Evolutionary conservation across 2,113 vertebrate genomes (phyloP), one percentile per base, ranked within the genome.

Genomic region (Crotalus helleri): DNA sequence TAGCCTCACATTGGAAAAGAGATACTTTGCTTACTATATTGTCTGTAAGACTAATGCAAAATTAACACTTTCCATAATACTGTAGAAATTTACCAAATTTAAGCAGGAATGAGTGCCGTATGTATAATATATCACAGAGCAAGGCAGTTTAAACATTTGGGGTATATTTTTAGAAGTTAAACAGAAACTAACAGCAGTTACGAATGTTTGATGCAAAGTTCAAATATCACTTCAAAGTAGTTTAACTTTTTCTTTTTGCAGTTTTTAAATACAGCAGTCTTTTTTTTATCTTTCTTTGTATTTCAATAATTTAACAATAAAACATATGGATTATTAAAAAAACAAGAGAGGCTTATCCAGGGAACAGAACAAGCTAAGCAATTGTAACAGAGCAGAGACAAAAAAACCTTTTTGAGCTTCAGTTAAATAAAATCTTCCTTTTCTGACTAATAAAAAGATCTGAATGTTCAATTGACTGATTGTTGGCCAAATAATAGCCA

Each of bases 401-500:
- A 46, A 90, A 19, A 4, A 21, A 19, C 7, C 7, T 95, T 92
- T 26, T 57, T 17, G 9, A 26, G 33, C n/a, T 44, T 91, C 7
- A 24, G 29, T 54, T 12, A 81, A 81, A 81, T 24, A 51, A 53
- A 21, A 51, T 55, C 21, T 5, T 86, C 51, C 59, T 94, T 96
- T 92, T 23, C 95, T 96, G 97, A 93, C 96, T 93, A 17, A 95
- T 97, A 96, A 97, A 95, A 96, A 97, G 94, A 95, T 94, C 92
- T 95, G 96, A 93, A 95, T 95, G 95, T 93, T 61, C 88, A 95
- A 98, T 98, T 97, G 98, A 98, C 98, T 98, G 98, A 95, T 95
- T 93, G 95, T 98, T 97, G 86, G 94, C 96, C 95, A 91, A 90
- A 92, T 97, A 97, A 94, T 95, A 91, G 95, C 90, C 81, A 11